phyloP scores from a whole-genome alignment of 2,888 invertebrate genomes.

The Apodemia duryi region DNA sequence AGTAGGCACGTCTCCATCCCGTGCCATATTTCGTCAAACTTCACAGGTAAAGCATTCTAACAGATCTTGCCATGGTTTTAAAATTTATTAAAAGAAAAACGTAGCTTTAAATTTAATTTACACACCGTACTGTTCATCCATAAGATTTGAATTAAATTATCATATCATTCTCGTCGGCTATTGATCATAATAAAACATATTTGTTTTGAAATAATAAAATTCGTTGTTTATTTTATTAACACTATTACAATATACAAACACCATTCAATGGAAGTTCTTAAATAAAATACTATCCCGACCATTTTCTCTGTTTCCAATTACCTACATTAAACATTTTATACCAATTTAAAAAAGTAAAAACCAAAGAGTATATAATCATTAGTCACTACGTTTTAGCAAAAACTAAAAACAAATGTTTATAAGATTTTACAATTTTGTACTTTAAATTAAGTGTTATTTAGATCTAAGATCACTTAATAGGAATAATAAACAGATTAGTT shows the following conservation, averaged over 20 bases:
- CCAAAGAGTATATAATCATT: too few relatives aligned
- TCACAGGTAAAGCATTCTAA: constrained; percentile 35
- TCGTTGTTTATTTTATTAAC: constrained; percentile 24
- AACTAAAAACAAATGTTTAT: too few relatives aligned
- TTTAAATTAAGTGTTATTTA: too few relatives aligned
- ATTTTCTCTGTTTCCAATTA: constrained; percentile 33
- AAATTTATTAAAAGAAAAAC: constrained; percentile 8
- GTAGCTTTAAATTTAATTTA: constrained; percentile 33
- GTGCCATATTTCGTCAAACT: constrained; percentile 72
- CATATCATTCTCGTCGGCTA: background rate
- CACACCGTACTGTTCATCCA: constrained; percentile 20
- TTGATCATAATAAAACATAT: background rate
- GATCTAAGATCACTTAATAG: too few relatives aligned
- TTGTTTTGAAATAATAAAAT: constrained; percentile 3
- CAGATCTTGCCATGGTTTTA: constrained; percentile 27
- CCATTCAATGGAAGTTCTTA: constrained; percentile 28
- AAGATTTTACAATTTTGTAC: too few relatives aligned
- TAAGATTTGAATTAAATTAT: constrained; percentile 15
- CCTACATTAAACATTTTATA: background rate
- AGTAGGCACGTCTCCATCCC: constrained; percentile 88
- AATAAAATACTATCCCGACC: constrained; percentile 36
- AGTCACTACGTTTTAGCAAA: too few relatives aligned
- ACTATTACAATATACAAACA: constrained; percentile 22
- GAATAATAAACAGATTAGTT: too few relatives aligned
- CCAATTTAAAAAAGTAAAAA: background rate